A percentile compares a stretch with the other conserved stretches of the same genome.
Evolutionary conservation across 2,797 vertebrate species (phyloP).

Genomic region (Phoebastria nigripes): DNA sequence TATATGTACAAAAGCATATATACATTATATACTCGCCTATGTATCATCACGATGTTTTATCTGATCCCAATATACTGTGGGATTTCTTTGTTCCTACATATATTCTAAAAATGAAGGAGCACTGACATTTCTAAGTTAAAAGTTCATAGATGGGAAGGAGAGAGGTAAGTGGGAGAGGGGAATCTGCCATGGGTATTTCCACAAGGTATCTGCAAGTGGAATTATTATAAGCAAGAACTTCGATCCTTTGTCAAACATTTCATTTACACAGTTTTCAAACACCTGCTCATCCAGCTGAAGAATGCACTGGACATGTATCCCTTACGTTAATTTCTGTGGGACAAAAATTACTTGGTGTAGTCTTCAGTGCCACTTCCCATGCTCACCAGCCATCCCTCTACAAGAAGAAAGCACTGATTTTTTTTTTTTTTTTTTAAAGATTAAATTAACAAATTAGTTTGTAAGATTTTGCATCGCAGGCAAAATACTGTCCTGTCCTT

Average conservation of each 20-base stretch:
- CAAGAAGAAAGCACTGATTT: neutral
- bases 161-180: slow-evolving; percentile 4
- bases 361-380: neutral
- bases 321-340: neutral
- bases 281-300: neutral
- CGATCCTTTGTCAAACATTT: slow-evolving; percentile 23
- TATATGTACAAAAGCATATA: neutral
- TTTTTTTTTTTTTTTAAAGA: neutral
- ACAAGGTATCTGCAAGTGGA: neutral
- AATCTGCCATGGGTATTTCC: slow-evolving; percentile 23
- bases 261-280: slow-evolving; percentile 2
- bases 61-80: neutral
- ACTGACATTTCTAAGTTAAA: slow-evolving; percentile 40
- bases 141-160: slow-evolving; percentile 36
- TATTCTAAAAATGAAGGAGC: neutral
- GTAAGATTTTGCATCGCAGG: neutral
- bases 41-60: neutral
- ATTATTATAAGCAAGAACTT: neutral
- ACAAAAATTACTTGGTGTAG: neutral
- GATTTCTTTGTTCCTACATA: slow-evolving; percentile 20
- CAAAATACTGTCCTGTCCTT: neutral
- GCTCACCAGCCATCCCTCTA: neutral
- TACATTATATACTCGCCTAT: neutral
- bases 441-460: neutral
- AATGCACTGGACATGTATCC: slow-evolving; percentile 12